Base-by-base conservation (phyloP, 2,888 invertebrate genomes). In the Oxyteleia sp. region DNA sequence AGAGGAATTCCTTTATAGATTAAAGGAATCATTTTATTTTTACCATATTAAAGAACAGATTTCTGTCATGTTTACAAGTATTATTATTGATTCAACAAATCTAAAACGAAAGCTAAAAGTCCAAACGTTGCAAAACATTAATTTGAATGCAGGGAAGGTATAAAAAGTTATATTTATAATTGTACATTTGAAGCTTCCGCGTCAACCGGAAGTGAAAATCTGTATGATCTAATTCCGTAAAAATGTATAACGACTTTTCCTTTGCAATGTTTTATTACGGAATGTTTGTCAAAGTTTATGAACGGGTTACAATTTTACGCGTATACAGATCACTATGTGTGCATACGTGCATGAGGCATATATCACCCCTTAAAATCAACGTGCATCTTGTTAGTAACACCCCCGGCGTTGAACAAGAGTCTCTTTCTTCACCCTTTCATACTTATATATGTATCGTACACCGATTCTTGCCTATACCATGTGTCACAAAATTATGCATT, bases 311-410 rank as follows among this genome's bases (percentile, higher is more conserved):
- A 82, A 87, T 88, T 88, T 78, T 85, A 85, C 86, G 87, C 84
- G 87, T 87, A 88, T 57, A 84, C 76, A 75, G 75, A 61, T 75
- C 85, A 83, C 76, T 74, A 86, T 72, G 68, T 83, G 86, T 86
- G 86, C 83, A 83, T 85, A 85, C 71, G 68, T 84, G 78, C 72
- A 85, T 82, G 85, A 85, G 76, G 86, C 83, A 87, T 85, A 88
- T 90, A 88, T 88, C 87, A 88, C 89, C 90, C 89, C 89, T 90
- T 88, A 86, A 86, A 88, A 85, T 89, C 89, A 89, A 88, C 89
- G 89, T 88, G 90, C 90, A 91, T 92, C 93, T 93, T 93, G 93
- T 93, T 93, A 93, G 92, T 90, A 89, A 93, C 93, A 93, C 93
- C 92, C 93, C 90, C 89, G 91, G 92, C 89, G 91, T 91, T 90